Conservation (phyloP, 2,797 vertebrate genomes). For the Takifugu ocellatus region DNA sequence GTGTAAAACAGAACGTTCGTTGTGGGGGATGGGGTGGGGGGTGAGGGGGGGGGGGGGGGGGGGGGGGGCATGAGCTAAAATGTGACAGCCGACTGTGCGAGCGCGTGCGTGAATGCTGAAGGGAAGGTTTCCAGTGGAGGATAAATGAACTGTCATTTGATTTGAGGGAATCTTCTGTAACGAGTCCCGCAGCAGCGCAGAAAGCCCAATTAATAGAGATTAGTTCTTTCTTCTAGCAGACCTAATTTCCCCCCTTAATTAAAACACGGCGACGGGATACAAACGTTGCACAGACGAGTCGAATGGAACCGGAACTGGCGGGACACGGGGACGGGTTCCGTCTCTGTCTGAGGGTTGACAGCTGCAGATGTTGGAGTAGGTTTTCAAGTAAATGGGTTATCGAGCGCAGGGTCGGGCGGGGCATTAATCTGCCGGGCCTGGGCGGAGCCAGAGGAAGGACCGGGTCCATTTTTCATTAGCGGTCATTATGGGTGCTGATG, state of each 20-base stretch:
- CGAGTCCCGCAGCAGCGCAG: conserved; percentile 53
- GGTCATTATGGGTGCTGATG: conserved; percentile 51
- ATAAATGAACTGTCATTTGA: conserved; percentile 60
- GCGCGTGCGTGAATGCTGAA: conserved; percentile 16
- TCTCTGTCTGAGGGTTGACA: too few species aligned
- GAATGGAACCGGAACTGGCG: conserved; percentile 8
- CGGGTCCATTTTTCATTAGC: conserved; percentile 42
- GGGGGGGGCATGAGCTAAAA: not conserved
- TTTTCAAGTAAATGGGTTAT: conserved; percentile 59
- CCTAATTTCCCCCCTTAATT: conserved; percentile 61
- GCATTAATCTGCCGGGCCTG: not conserved
- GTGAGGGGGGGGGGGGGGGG: too few species aligned
- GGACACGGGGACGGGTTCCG: not conserved
- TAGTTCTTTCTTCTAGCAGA: conserved; percentile 43
- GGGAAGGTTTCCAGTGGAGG: conserved; percentile 57
- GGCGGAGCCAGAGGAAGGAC: conserved; percentile 13
- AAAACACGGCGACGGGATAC: conserved; percentile 60
- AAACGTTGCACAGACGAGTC: conserved; percentile 24
- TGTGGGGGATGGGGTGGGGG: too few species aligned
- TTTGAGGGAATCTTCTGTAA: conserved; percentile 57
- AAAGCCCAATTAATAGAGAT: conserved; percentile 71
- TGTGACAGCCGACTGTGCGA: conserved; percentile 1
- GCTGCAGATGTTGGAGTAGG: too few species aligned
- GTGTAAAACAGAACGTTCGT: conserved; percentile 1
- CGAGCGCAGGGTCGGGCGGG: conserved; percentile 36